Conservation (phyloP, 2,797 vertebrate genomes). For the Vespertilio murinus region DNA sequence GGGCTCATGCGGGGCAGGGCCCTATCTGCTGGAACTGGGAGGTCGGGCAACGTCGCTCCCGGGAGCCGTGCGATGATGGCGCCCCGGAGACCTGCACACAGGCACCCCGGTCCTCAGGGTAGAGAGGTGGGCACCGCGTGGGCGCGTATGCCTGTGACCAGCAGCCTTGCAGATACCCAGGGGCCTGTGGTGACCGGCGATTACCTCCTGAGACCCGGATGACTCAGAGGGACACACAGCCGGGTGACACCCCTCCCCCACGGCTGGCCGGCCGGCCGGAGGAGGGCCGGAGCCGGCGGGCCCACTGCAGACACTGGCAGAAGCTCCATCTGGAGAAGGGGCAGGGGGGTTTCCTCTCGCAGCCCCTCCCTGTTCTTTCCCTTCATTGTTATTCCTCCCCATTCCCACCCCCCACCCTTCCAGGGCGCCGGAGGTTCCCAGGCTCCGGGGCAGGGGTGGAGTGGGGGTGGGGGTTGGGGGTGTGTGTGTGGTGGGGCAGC, state of each 20-base stretch:
- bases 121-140: not conserved
- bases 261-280: no score
- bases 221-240: no score
- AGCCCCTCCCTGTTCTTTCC: not conserved
- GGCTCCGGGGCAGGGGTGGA: not conserved
- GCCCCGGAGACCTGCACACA: not conserved
- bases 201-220: not conserved
- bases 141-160: no score
- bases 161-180: not conserved
- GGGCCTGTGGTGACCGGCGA: not conserved
- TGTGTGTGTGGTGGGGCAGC: not conserved
- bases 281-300: not conserved
- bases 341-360: not conserved
- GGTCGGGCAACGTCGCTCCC: not conserved
- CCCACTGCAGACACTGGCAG: not conserved
- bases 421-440: constrained; percentile 15
- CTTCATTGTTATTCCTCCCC: not conserved
- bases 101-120: not conserved
- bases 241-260: not conserved
- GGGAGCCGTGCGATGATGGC: not conserved
- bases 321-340: not conserved
- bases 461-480: not conserved
- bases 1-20: not conserved
- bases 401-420: constrained; percentile 35
- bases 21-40: not conserved